A percentile compares a stretch with the other conserved stretches of the same genome.
Evolutionary conservation across 2,888 invertebrate species (phyloP).

Genomic region (Sthenelais limicola): DNA sequence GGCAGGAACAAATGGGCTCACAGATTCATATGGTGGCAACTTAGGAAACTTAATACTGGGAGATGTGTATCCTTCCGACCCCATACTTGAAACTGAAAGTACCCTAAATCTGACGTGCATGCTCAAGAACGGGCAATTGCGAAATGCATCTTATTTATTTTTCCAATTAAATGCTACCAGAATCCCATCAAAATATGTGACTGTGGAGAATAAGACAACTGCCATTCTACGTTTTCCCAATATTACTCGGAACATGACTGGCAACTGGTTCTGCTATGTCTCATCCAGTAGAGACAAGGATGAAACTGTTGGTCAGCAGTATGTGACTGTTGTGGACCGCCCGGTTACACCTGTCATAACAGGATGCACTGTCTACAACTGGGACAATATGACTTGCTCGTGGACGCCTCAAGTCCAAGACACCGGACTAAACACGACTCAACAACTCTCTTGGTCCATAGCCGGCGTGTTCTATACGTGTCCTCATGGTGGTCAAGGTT

Average conservation of each 20-base stretch:
- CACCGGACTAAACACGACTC: conserved; percentile 38
- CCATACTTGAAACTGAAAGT: neutral
- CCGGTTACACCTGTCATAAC: conserved; percentile 41
- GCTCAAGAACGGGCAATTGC: neutral
- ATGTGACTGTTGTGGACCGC: conserved; percentile 30
- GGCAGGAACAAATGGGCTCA: too few relatives aligned
- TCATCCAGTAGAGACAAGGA: neutral
- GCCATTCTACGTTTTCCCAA: neutral
- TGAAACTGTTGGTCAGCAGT: conserved; percentile 1
- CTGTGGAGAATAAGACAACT: neutral
- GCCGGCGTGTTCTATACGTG: too few relatives aligned
- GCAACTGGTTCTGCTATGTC: conserved; percentile 10
- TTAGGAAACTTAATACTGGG: too few relatives aligned
- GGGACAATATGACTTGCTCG: conserved; percentile 44
- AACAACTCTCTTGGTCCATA: conserved; percentile 42
- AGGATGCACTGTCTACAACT: conserved; percentile 45
- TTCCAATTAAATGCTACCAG: neutral
- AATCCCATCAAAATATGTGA: neutral
- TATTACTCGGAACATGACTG: neutral
- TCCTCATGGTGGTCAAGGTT: too few relatives aligned
- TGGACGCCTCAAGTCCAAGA: conserved; percentile 42
- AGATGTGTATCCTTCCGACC: conserved; percentile 9
- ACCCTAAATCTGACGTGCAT: conserved; percentile 24
- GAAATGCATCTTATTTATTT: neutral
- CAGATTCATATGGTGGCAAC: too few relatives aligned